Conservation (phyloP, 2,888 invertebrate genomes). For the Melikaiella ostensackeni region DNA sequence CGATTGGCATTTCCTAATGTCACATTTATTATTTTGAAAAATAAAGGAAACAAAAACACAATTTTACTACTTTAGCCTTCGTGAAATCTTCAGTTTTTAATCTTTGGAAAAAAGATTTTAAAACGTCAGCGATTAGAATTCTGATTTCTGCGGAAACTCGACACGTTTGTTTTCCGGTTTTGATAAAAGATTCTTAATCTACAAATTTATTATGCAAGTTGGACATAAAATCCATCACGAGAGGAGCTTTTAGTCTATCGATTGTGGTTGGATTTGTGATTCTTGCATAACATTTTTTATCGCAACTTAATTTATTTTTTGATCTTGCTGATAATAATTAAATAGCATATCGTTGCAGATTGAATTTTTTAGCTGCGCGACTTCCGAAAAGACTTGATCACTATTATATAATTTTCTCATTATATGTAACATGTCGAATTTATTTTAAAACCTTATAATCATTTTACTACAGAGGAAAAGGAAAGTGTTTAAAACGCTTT, state of each 20-base stretch:
- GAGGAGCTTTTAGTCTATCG: conserved; percentile 9
- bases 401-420: not conserved
- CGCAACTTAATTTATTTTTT: conserved; percentile 8
- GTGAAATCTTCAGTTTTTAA: not conserved
- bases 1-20: not conserved
- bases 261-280: conserved; percentile 15
- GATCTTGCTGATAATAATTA: conserved; percentile 9
- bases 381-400: not conserved
- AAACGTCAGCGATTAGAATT: not conserved
- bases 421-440: too few relatives aligned
- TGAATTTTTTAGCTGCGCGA: not conserved
- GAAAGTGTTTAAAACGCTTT: too few relatives aligned
- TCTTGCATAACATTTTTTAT: conserved; percentile 16
- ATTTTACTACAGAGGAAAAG: not conserved
- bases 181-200: conserved; percentile 30
- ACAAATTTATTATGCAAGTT: conserved; percentile 23
- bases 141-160: conserved; percentile 5
- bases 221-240: conserved; percentile 8
- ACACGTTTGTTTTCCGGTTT: not conserved
- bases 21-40: not conserved
- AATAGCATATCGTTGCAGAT: not conserved
- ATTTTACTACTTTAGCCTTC: not conserved
- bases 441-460: too few relatives aligned
- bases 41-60: not conserved
- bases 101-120: not conserved